A percentile compares a stretch with the other conserved stretches of the same genome.
Evolutionary conservation across 2,113 vertebrate genomes (phyloP).

Genomic region (Narcine bancroftii): DNA sequence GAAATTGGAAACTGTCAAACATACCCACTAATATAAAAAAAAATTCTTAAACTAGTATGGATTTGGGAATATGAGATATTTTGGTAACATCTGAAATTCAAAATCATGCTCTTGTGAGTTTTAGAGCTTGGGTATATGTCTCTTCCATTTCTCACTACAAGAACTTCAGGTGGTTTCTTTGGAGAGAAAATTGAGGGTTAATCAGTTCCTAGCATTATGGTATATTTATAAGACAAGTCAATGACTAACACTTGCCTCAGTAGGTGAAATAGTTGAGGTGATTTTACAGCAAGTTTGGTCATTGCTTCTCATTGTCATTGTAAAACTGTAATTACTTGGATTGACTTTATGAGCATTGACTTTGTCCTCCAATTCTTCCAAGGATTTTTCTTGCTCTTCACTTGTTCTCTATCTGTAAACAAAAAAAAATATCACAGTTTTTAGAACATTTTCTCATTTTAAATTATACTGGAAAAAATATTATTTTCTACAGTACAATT

Average conservation of each 20-base stretch:
- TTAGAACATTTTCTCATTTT: background rate
- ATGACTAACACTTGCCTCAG: background rate
- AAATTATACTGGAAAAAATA: background rate
- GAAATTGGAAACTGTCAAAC: no score
- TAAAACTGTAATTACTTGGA: background rate
- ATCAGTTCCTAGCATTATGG: background rate
- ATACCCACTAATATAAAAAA: background rate
- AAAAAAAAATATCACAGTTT: no score
- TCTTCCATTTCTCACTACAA: background rate
- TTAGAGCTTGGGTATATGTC: background rate
- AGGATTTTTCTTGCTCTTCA: background rate
- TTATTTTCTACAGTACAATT: no score
- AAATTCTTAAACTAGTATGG: background rate
- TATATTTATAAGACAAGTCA: background rate
- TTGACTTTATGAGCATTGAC: background rate
- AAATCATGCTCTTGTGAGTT: background rate
- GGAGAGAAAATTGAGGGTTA: background rate
- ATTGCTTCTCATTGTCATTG: background rate
- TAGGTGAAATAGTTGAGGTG: background rate
- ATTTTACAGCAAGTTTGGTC: background rate
- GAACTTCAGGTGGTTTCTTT: background rate
- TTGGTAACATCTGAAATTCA: no score
- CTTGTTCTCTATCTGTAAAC: background rate
- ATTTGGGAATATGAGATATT: no score
- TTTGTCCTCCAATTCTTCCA: background rate